These are phyloP conservation scores for Takifugu ocellatus DNA, from an alignment of 2,797 vertebrate species.

Conservation along the genomic window DNA sequence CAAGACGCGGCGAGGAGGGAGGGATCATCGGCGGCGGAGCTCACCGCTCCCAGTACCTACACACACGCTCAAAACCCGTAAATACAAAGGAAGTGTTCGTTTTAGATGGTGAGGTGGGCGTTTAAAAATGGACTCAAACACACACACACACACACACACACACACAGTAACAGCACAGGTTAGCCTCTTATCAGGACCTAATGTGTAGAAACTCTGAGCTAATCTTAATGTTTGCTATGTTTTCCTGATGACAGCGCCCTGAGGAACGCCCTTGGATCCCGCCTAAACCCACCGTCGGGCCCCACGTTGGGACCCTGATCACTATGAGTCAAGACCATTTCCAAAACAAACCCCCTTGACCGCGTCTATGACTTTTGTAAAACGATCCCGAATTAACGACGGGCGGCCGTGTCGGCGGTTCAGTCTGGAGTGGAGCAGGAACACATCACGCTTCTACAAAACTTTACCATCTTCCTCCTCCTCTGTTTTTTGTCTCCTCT, in stretches of 20 bases:
- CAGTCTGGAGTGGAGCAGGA: slow-evolving; percentile 47
- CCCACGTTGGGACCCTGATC: slow-evolving; percentile 36
- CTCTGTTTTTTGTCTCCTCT: slow-evolving; percentile 55
- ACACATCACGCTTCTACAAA: slow-evolving; percentile 74
- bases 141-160: no score
- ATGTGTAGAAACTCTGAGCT: slow-evolving; percentile 4
- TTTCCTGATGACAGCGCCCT: slow-evolving; percentile 33
- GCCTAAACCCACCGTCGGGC: slow-evolving; percentile 37
- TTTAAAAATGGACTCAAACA: no score
- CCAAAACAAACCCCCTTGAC: slow-evolving; percentile 48
- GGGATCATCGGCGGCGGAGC: no score
- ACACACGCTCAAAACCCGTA: slow-evolving; percentile 18
- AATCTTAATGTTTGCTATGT: slow-evolving; percentile 30
- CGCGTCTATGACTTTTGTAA: slow-evolving; percentile 42
- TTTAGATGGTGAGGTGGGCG: no score
- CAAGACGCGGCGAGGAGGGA: slow-evolving; percentile 34
- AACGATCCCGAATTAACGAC: slow-evolving; percentile 53
- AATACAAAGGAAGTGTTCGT: slow-evolving; percentile 3
- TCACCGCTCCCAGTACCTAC: slow-evolving; percentile 6
- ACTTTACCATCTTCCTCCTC: slow-evolving; percentile 64
- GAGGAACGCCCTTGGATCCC: slow-evolving; percentile 43
- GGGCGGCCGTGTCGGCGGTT: slow-evolving; percentile 49
- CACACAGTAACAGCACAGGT: not conserved
- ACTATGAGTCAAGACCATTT: slow-evolving; percentile 39
- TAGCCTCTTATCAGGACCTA: no score